Percentiles rank a stretch among this genome's conserved stretches.
phyloP scores from a whole-genome alignment of 2,888 invertebrate species.

The Labia minor region DNA sequence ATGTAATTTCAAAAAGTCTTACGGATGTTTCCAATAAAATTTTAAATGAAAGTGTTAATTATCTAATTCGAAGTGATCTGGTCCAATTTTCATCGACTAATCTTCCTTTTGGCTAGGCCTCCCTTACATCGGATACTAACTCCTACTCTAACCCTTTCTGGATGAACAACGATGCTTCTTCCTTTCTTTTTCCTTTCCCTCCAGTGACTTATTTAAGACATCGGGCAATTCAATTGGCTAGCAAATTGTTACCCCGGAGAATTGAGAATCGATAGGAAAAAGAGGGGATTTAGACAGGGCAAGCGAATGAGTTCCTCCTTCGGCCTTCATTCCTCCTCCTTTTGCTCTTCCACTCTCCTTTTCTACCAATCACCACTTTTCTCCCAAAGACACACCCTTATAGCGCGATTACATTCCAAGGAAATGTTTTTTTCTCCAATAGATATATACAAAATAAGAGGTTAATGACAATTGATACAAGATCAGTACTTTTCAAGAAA shows the following conservation, averaged over 20 bases:
- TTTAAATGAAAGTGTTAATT: too few species aligned
- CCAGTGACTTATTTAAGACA: conserved; percentile 1
- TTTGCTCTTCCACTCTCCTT: not conserved
- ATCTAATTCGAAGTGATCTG: not conserved
- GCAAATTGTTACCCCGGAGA: conserved; percentile 8
- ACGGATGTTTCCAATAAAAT: too few species aligned
- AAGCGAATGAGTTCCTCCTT: not conserved
- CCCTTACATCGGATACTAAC: not conserved
- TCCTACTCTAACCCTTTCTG: not conserved
- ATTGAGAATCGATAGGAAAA: conserved; percentile 3
- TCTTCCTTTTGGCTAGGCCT: not conserved
- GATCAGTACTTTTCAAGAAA: too few species aligned
- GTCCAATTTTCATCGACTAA: not conserved
- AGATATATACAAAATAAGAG: too few species aligned
- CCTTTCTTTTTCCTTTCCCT: not conserved
- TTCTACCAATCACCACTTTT: conserved; percentile 7
- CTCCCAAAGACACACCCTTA: not conserved
- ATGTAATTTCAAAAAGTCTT: too few species aligned
- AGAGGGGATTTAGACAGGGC: not conserved
- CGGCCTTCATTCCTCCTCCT: not conserved
- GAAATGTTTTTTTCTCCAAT: not conserved
- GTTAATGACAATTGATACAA: too few species aligned
- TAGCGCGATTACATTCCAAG: not conserved
- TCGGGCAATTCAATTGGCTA: conserved; percentile 13
- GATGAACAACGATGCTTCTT: not conserved